These are phyloP conservation scores for Pogonognathellus flavescens DNA, from an alignment of 1,140 invertebrate species.

Conservation along the genomic window DNA sequence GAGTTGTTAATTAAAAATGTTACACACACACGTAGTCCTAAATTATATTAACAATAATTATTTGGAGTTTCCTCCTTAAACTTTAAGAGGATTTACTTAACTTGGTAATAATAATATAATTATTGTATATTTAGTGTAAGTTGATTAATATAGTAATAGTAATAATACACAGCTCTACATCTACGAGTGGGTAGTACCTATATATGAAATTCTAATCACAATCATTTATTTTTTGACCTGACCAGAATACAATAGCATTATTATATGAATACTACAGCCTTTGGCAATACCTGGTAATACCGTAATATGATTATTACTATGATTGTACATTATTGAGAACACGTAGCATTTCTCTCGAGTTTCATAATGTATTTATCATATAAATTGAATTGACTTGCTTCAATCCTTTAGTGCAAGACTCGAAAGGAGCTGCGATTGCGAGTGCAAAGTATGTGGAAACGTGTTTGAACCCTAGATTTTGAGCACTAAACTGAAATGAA, in stretches of 20 bases:
- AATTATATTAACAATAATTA: no score
- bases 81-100: no score
- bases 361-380: neutral
- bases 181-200: no score
- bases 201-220: neutral
- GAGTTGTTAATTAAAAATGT: no score
- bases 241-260: constrained; percentile 7
- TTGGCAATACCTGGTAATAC: no score
- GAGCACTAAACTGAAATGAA: no score
- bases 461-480: no score
- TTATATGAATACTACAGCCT: neutral
- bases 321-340: neutral
- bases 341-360: neutral
- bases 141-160: neutral
- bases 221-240: neutral
- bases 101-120: no score
- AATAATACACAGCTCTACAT: neutral
- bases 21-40: no score
- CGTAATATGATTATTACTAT: neutral
- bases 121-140: no score
- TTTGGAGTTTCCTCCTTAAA: no score
- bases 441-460: no score
- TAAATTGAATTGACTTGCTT: neutral
- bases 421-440: neutral
- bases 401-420: neutral